Evolutionary conservation across 2,888 invertebrate genomes (phyloP).

Genomic region (Dione juno): DNA sequence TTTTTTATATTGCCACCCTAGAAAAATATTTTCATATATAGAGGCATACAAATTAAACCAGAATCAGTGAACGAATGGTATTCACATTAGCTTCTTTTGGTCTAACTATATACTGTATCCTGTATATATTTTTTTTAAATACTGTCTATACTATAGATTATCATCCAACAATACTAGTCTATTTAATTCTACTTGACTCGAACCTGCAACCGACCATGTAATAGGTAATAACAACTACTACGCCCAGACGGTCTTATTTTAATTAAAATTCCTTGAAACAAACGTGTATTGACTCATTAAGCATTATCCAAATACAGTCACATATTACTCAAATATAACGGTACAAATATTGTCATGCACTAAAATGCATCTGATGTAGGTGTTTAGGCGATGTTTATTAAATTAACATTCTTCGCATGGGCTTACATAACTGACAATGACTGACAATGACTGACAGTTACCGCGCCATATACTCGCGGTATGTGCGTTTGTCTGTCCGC

Average conservation of each 20-base stretch:
- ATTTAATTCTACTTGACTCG: background rate
- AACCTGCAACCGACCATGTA: background rate
- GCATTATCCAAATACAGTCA: slow-evolving; percentile 9
- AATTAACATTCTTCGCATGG: background rate
- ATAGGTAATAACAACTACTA: background rate
- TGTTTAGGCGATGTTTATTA: background rate
- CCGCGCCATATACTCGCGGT: slow-evolving; percentile 21
- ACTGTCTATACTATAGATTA: no score
- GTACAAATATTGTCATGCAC: slow-evolving; percentile 24
- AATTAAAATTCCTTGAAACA: slow-evolving; percentile 2
- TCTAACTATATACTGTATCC: no score
- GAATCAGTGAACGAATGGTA: no score
- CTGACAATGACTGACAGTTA: slow-evolving; percentile 15
- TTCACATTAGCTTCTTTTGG: no score
- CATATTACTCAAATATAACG: slow-evolving; percentile 18
- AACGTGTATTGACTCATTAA: slow-evolving; percentile 22
- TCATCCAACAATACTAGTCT: no score
- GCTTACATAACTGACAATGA: slow-evolving; percentile 12
- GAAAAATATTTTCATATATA: no score
- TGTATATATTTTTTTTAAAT: no score
- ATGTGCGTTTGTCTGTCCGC: slow-evolving; percentile 31
- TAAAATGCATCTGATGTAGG: slow-evolving; percentile 23
- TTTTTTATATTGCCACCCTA: no score
- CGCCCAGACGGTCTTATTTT: background rate
- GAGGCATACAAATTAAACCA: no score